Evolutionary conservation across 1,140 invertebrate genomes (phyloP), one percentile per base, ranked within the genome.

Genomic region (Drosophila nikananu): DNA sequence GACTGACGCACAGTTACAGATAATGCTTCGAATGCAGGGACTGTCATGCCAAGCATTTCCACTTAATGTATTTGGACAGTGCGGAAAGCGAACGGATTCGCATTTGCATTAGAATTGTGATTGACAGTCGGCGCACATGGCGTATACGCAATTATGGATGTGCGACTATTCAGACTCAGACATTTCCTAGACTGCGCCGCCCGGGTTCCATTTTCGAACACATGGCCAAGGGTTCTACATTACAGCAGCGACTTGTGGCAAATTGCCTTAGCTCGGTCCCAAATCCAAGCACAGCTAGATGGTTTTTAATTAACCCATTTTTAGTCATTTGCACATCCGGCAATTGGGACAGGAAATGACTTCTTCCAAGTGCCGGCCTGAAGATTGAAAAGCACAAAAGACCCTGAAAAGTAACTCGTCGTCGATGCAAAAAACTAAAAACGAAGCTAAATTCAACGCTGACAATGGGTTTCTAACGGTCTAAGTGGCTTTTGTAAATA

Each of bases 111-210:
- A 59, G 74, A 86, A 78, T 66, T 73, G 66, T 87, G 83, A 87
- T 81, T 89, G 84, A 84, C 81, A 77, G 59, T 72, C 67, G 81
- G 62, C 84, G 52, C 80, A 87, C 86, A 89, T 84, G 86, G 81
- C 84, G 84, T 89, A 90, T 90, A 79, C 74, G 84, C 86, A 90
- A 90, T 89, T 84, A 90, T 81, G 83, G 86, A 60, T 64, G 35
- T 57, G 44, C 23, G 27, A 87, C 70, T 79, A 61, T 84, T 42
- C 23, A 72, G 41, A 41, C 86, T 42, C 23, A 72, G 41, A 41
- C 86, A 90, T 75, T 89, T 89, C 84, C 84, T 89, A 72, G 57
- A 63, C 52, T 35, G n/a, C 27, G 23, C 23, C 27, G 30, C 42
- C 37, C 52, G 37, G 17, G 25, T 44, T 60, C 52, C 66, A 49